phyloP scores from a whole-genome alignment of 2,113 vertebrate genomes.

The Noctilio leporinus region DNA sequence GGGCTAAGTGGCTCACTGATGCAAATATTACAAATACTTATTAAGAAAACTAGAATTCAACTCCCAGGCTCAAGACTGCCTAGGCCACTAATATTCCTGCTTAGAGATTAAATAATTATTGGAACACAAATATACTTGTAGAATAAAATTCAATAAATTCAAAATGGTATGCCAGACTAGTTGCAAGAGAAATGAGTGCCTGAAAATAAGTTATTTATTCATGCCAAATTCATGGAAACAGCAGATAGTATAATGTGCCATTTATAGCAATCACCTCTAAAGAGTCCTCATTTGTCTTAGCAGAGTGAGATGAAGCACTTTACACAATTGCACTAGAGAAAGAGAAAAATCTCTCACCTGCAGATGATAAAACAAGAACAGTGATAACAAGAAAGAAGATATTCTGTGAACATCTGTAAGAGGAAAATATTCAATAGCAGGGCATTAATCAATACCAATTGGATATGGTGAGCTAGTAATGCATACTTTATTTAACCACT shows the following conservation, averaged over 20 bases:
- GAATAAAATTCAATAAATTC: background rate
- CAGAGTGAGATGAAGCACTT: slow-evolving; percentile 22
- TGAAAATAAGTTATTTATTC: slow-evolving; percentile 26
- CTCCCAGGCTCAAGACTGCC: background rate
- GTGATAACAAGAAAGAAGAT: background rate
- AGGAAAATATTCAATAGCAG: background rate
- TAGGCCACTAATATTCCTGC: background rate
- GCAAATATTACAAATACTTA: background rate
- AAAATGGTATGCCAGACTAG: background rate
- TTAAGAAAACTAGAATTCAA: background rate
- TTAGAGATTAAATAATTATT: slow-evolving; percentile 15
- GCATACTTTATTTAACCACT: slow-evolving; percentile 48
- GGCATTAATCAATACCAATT: slow-evolving; percentile 49
- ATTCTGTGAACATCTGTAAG: slow-evolving; percentile 6
- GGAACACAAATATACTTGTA: background rate
- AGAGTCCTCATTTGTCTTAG: slow-evolving; percentile 25
- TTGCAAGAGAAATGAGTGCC: background rate
- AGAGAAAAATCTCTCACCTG: slow-evolving; percentile 34
- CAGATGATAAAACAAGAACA: background rate
- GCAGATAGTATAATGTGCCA: background rate
- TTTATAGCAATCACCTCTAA: slow-evolving; percentile 24
- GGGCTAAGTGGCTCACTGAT: background rate
- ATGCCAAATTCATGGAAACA: slow-evolving; percentile 4
- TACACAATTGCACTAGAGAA: background rate
- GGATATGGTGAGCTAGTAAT: slow-evolving; percentile 6